These are phyloP conservation scores for Lepus europaeus DNA, from an alignment of 2,113 vertebrate species.

Conservation along the genomic window DNA sequence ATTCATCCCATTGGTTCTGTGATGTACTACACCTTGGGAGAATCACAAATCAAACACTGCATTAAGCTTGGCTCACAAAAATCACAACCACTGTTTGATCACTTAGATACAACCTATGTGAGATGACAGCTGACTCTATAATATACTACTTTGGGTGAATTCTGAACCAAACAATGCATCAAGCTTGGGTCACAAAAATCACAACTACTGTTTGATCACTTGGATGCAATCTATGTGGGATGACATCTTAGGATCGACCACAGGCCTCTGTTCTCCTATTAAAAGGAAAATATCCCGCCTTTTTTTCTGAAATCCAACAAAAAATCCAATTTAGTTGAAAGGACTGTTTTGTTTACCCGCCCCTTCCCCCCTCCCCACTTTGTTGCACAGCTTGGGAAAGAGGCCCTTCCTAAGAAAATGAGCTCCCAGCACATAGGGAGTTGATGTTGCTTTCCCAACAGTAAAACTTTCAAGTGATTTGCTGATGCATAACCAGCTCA, in stretches of 20 bases:
- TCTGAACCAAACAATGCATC: background rate
- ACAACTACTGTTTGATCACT: background rate
- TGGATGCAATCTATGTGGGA: background rate
- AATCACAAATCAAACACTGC: conserved; percentile 21
- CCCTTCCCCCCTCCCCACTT: background rate
- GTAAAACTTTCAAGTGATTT: conserved; percentile 51
- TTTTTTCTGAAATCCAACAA: conserved; percentile 59
- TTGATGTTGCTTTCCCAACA: conserved; percentile 53
- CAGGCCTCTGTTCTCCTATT: conserved; percentile 17
- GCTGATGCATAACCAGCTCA: conserved; percentile 45
- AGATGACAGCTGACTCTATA: background rate
- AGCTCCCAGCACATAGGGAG: conserved; percentile 54
- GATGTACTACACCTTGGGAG: background rate
- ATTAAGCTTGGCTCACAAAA: conserved; percentile 13
- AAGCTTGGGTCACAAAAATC: conserved; percentile 15
- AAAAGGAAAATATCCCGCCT: conserved; percentile 23
- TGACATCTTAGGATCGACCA: background rate
- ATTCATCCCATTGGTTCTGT: background rate
- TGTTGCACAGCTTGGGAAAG: conserved; percentile 45
- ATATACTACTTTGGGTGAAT: background rate
- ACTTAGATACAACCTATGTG: background rate
- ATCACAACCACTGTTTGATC: background rate
- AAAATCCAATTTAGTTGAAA: conserved; percentile 59
- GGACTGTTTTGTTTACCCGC: conserved; percentile 50
- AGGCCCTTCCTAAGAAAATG: conserved; percentile 61